Base-by-base conservation (phyloP, 1,140 invertebrate species). In the Hydropsyche tenuis region DNA sequence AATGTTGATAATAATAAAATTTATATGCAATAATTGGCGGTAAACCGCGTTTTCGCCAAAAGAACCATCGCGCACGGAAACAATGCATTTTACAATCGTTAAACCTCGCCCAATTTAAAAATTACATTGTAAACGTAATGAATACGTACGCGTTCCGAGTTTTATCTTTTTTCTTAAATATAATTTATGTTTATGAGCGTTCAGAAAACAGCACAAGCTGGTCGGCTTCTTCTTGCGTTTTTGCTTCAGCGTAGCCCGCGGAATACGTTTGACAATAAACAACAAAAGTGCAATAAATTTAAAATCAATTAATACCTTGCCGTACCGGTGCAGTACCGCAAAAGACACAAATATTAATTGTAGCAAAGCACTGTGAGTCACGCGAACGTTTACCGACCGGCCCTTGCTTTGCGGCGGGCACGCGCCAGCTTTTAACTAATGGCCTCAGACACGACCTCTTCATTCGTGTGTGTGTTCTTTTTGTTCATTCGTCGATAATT, bases 281-380 rank as follows among this genome's bases (percentile, higher is more conserved):
- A 69, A 69, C 43, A 27, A 23, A 51, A 48, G 43, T 14, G 45
- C 46, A 16, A 69, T 69, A 69, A 70, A 70, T 70, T 70, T 70
- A 22, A 42, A 56, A 70, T 70, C 51, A 70, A 70, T 70, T 70
- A 70, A 56, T 70, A 70, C 65, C 14, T 27, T 65, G 27, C 63
- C 4, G 37, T n/a, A 51, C 60, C 63, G 16, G 16, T 60, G 7
- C 23, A 23, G 27, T 65, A 48, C 14, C n/a, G 23, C 65, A 48
- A 68, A 37, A 68, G 65, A 46, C 65, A n/a, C 37, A 45, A 48
- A 48, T 68, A 68, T 68, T 68, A 68, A 68, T 68, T 68, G 65
- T 48, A 48, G 65, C 23, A 68, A 68, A 68, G 42, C 43, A 23
- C 43, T 48, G 23, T 68, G 65, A 68, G 65, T 68, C 65, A 68